Evolutionary conservation across 2,888 invertebrate genomes (phyloP), one percentile per base, ranked within the genome.

Genomic region (Prenolepis imparis): DNA sequence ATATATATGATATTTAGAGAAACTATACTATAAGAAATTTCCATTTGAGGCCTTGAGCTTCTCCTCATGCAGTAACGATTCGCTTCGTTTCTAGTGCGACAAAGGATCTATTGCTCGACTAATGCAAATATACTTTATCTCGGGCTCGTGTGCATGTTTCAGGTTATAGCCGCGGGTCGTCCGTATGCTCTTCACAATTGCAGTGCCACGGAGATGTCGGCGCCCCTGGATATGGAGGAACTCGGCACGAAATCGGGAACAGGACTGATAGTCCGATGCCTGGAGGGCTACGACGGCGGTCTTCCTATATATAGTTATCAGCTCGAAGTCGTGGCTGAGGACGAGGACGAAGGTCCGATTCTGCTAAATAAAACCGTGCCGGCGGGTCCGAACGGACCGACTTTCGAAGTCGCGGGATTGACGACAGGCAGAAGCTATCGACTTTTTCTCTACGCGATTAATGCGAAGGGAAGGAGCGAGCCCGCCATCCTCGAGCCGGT

Each of bases 181-280:
- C 98, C 98, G 9, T 98, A 98, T 94, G 97, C 98, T 75, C 96
- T 98, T 81, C 97, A 97, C 93, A 98, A 98, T 95, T 98, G 98
- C 95, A 96, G 97, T n/a, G 97, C 98, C 48, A 97, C 97, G 81
- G 98, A 98, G 95, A 98, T 98, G 95, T 98, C 98, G 81, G 91
- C 94, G 59, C 87, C 91, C 4, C 48, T 91, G 72, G 93, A 93
- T n/a, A 70, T 90, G n/a, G 93, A 92, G 64, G 93, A 92, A 24
- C 73, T 90, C 21, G 84, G 86, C 39, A 96, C 96, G 87, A 98
- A 98, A 93, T 97, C 98, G 0, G 92, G 93, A 5, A 93, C 93
- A 0, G 94, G 94, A 0, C 94, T 98, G 83, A 97, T 97, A 94
- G 97, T 98, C 70, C 98, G 98, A 89, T 98, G 98, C 94, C 96